phyloP scores from a whole-genome alignment of 2,888 invertebrate species.

The Clistopyga incitator region DNA sequence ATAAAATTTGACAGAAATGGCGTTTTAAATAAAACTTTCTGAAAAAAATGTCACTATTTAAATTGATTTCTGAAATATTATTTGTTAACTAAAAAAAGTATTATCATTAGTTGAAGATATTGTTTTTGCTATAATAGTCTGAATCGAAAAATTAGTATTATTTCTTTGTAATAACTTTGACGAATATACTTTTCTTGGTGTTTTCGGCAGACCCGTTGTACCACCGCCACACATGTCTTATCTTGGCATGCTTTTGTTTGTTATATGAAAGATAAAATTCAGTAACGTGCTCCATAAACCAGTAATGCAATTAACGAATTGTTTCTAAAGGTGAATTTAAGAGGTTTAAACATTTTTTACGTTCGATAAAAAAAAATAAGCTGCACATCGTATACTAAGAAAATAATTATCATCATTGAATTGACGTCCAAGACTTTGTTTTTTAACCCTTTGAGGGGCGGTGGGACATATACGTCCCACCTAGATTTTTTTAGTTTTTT shows the following conservation, averaged over 20 bases:
- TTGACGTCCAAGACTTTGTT: neutral
- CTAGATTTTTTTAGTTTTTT: no score
- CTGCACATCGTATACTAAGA: neutral
- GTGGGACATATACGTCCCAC: no score
- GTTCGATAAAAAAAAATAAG: neutral
- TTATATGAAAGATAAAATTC: constrained; percentile 4
- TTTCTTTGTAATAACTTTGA: neutral
- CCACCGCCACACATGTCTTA: neutral
- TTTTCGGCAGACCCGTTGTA: neutral
- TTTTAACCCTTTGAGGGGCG: no score
- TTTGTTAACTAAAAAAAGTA: no score
- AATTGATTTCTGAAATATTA: no score
- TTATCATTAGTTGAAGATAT: no score
- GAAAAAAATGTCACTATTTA: no score
- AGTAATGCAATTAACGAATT: neutral
- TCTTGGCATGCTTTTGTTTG: neutral
- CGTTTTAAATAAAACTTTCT: no score
- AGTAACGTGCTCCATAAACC: neutral
- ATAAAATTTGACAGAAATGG: no score
- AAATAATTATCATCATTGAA: neutral
- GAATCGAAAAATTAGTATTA: neutral
- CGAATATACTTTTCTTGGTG: neutral
- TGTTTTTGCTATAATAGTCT: no score
- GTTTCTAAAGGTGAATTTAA: neutral
- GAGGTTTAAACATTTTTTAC: neutral